Evolutionary conservation across 2,113 vertebrate genomes (phyloP), one percentile per base, ranked within the genome.

Genomic region (Rafetus swinhoei): DNA sequence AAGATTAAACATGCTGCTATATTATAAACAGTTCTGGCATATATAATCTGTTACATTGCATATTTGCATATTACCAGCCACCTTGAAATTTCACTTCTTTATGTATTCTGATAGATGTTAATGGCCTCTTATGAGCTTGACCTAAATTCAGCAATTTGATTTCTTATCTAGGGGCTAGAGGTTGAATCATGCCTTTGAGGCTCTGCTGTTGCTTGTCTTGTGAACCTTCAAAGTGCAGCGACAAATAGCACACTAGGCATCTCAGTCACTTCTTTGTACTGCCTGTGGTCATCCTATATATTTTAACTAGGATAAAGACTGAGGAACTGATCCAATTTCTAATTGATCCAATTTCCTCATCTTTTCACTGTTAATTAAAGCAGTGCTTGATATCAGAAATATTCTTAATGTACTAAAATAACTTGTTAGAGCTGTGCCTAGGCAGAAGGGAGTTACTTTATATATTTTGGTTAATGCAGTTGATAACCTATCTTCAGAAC

Each of bases 131-230:
- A 60, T 27, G 59, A 60, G 27, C 25, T 60, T 60, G 5, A 60
- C 27, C 25, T 60, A 27, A 60, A 29, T 60, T 29, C 59, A 60
- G 59, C 59, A 27, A 25, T 27, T 60, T 60, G 2, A 10, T 0
- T 0, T 15, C 55, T 39, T 24, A 2, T 54, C 52, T 82, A 1
- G 0, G 1, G 9, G 4, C 16, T 7, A 35, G n/a, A 50, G 32
- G 22, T 45, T 65, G 29, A 7, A 29, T 50, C 29, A 16, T 69
- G 60, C 32, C 32, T 81, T 7, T 89, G 65, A 85, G 74, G 56
- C 62, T 90, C 81, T 56, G 15, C 45, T 76, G 52, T 52, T 32
- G 39, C 52, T 2, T 1, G 11, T 27, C 60, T 84, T 53, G 27
- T 35, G 32, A 45, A 57, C 76, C 79, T 57, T 59, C 45, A 35